Evolutionary conservation across 2,888 invertebrate species (phyloP).

Genomic region (Mycalesis mineus): DNA sequence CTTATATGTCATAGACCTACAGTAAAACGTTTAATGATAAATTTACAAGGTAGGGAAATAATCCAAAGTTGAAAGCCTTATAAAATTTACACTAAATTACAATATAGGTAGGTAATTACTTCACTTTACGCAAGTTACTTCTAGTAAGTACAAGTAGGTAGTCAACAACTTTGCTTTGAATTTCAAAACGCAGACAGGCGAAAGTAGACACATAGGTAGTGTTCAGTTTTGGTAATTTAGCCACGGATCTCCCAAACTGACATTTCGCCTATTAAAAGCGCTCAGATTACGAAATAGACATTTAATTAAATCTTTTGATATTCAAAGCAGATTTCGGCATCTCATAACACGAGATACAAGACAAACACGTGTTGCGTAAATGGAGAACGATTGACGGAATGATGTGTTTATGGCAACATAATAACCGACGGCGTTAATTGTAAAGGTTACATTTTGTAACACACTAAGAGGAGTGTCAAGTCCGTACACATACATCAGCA

Average conservation of each 20-base stretch:
- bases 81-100: no score
- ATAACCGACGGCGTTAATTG: neutral
- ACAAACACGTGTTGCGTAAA: neutral
- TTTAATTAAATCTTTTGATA: slow-evolving; percentile 1
- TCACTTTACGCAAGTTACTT: neutral
- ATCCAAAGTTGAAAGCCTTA: no score
- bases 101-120: neutral
- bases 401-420: slow-evolving; percentile 2
- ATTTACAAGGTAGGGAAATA: no score
- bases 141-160: neutral
- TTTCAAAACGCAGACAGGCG: neutral
- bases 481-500: no score
- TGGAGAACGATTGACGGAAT: slow-evolving; percentile 1
- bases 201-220: neutral
- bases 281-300: neutral
- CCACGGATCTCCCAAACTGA: neutral
- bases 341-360: neutral
- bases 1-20: no score
- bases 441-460: slow-evolving; percentile 3
- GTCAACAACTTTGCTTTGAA: neutral
- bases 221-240: neutral
- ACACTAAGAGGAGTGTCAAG: neutral
- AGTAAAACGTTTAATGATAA: no score
- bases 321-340: neutral
- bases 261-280: neutral